phyloP scores from a whole-genome alignment of 2,113 vertebrate species.

The Puntigrus tetrazona region DNA sequence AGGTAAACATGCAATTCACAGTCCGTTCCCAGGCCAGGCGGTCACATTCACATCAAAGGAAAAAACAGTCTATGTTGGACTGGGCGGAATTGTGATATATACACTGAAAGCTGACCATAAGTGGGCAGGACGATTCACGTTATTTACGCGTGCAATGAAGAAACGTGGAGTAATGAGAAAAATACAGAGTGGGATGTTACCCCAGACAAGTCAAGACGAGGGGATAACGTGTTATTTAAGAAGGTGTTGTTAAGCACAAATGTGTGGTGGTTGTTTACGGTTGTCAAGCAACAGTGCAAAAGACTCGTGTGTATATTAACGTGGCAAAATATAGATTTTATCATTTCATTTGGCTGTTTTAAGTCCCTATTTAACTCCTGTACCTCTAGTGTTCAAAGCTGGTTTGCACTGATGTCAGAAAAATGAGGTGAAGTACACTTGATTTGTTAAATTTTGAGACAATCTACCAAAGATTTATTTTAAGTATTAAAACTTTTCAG shows the following conservation, averaged over 20 bases:
- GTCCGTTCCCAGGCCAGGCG: slow-evolving; percentile 40
- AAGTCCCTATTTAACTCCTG: background rate
- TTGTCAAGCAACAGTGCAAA: background rate
- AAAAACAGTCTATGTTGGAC: slow-evolving; percentile 51
- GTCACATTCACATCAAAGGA: slow-evolving; percentile 59
- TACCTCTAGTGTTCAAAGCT: background rate
- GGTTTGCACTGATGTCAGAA: background rate
- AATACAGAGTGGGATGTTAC: background rate
- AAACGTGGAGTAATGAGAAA: slow-evolving; percentile 1
- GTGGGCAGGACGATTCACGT: background rate
- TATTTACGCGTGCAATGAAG: background rate
- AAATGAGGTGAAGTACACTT: too few species aligned
- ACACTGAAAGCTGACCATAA: background rate
- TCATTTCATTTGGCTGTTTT: too few species aligned
- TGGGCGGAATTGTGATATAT: background rate
- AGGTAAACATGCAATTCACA: slow-evolving; percentile 62
- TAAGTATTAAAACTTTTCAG: too few species aligned
- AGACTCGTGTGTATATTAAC: background rate
- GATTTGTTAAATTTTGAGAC: too few species aligned
- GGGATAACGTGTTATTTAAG: background rate
- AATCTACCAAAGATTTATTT: too few species aligned
- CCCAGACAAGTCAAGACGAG: background rate
- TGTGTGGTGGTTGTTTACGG: background rate
- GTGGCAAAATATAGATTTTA: background rate
- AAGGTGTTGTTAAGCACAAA: background rate